Percentiles rank a stretch among this genome's conserved stretches.
Conservation (phyloP, 2,113 vertebrate genomes). For the Burhinus bistriatus region DNA sequence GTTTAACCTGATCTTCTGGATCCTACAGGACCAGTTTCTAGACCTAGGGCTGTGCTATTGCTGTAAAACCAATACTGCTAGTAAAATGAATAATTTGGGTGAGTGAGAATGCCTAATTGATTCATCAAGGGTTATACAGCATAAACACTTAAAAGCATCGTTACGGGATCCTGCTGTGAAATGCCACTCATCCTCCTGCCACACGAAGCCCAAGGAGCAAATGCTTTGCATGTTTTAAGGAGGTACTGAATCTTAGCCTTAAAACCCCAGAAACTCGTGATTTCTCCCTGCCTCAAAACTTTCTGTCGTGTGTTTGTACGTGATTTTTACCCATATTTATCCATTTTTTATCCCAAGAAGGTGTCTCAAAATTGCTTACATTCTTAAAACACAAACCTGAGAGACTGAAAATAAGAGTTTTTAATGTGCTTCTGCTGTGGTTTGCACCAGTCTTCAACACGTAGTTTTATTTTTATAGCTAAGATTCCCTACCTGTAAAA, state of each 20-base stretch:
- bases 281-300: not conserved
- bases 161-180: not conserved
- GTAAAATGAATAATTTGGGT: not conserved
- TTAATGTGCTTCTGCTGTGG: not conserved
- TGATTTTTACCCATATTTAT: not conserved
- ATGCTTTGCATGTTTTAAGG: not conserved
- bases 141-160: not conserved
- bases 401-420: not conserved
- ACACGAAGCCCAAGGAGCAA: not conserved
- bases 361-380: not conserved
- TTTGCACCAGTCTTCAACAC: not conserved
- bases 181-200: not conserved
- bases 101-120: not conserved
- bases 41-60: not conserved
- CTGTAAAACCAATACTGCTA: not conserved
- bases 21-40: not conserved
- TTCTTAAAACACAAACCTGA: not conserved
- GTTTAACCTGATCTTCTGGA: not conserved
- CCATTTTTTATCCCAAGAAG: not conserved
- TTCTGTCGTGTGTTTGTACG: not conserved
- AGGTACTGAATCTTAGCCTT: not conserved
- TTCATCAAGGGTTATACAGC: not conserved
- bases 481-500: not conserved
- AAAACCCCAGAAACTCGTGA: fast-evolving
- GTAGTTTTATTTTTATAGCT: not conserved